These are phyloP conservation scores for Bradysia coprophila DNA, from an alignment of 1,140 invertebrate genomes.

Conservation along the genomic window DNA sequence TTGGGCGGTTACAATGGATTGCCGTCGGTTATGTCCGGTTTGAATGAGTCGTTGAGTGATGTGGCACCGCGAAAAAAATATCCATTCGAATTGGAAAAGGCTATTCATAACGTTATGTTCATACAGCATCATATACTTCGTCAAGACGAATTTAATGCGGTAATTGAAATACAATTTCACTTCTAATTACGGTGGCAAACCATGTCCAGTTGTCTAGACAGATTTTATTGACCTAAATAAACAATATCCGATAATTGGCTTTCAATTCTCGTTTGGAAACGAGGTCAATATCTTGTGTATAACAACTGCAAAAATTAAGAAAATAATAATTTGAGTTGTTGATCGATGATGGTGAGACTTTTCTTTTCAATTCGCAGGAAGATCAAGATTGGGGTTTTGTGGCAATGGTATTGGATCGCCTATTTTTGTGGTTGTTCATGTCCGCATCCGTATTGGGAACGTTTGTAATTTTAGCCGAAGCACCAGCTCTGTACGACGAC, in stretches of 20 bases:
- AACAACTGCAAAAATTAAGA: too few species aligned
- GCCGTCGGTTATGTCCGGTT: conserved; percentile 56
- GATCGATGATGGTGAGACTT: too few species aligned
- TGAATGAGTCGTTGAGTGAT: conserved; percentile 65
- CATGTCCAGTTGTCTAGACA: too few species aligned
- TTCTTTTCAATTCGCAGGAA: too few species aligned
- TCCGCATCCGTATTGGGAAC: conserved; percentile 82
- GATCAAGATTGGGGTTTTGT: conserved; percentile 99
- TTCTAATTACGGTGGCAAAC: too few species aligned
- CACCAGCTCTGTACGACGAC: conserved; percentile 77
- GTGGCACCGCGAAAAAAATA: conserved; percentile 65
- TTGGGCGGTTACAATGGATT: conserved; percentile 56
- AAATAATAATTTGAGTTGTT: too few species aligned
- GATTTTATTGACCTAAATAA: too few species aligned
- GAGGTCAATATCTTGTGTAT: too few species aligned
- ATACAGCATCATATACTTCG: conserved; percentile 87
- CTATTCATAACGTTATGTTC: conserved; percentile 88
- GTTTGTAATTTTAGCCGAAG: conserved; percentile 70
- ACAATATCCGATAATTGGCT: too few species aligned
- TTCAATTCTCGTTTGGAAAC: too few species aligned
- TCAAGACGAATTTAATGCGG: conserved; percentile 85
- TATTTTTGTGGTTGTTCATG: conserved; percentile 92
- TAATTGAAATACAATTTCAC: too few species aligned
- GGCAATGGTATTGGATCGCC: conserved; percentile 93
- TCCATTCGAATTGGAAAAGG: conserved; percentile 80